These are phyloP conservation scores for Mesaphorura yosii DNA, from an alignment of 1,140 invertebrate species.

Conservation along the genomic window DNA sequence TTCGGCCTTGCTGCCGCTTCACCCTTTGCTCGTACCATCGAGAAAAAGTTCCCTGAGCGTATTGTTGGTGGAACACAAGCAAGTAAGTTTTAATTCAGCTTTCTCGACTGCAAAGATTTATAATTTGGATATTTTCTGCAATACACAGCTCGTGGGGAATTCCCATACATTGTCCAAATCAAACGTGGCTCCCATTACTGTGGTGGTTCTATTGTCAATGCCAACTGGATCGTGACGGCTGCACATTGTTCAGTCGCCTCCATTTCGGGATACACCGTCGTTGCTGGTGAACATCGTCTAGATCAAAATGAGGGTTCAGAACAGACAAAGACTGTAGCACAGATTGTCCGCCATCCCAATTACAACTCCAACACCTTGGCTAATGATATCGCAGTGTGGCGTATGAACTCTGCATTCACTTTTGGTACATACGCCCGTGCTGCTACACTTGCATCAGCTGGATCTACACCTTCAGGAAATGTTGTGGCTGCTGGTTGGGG, in stretches of 20 bases:
- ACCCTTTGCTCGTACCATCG: neutral
- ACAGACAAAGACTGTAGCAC: slow-evolving; percentile 4
- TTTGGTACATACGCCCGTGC: too few species aligned
- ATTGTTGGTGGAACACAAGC: slow-evolving; percentile 30
- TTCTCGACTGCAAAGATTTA: too few species aligned
- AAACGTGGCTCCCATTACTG: slow-evolving; percentile 17
- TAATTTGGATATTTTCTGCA: too few species aligned
- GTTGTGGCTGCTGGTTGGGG: too few species aligned
- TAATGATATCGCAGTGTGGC: slow-evolving; percentile 44
- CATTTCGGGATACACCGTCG: slow-evolving; percentile 7
- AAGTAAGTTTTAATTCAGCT: too few species aligned
- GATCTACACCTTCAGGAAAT: too few species aligned
- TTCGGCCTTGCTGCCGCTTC: neutral
- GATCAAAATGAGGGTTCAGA: slow-evolving; percentile 11
- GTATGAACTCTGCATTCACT: too few species aligned
- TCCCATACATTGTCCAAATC: slow-evolving; percentile 28
- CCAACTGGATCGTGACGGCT: slow-evolving; percentile 21
- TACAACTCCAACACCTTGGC: slow-evolving; percentile 36
- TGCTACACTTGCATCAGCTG: too few species aligned
- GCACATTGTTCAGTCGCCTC: slow-evolving; percentile 11
- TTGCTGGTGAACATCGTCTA: slow-evolving; percentile 16
- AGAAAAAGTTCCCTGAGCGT: slow-evolving; percentile 31
- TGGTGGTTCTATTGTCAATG: slow-evolving; percentile 22
- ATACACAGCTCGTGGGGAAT: slow-evolving; percentile 31
- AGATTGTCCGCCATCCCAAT: slow-evolving; percentile 12